Evolutionary conservation across 2,113 vertebrate genomes (phyloP).

Genomic region (Salvelinus alpinus): DNA sequence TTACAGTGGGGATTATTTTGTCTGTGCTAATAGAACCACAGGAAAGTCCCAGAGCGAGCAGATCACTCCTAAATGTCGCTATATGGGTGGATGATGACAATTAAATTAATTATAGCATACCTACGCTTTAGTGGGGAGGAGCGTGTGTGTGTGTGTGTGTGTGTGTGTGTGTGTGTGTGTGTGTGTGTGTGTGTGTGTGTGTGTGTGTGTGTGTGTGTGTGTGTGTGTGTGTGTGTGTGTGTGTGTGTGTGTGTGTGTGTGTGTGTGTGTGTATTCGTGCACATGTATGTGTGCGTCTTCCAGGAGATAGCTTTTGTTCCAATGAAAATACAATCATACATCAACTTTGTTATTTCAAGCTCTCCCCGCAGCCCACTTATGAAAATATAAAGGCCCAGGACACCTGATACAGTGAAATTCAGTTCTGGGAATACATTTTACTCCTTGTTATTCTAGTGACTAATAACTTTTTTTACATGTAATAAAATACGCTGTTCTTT

Average conservation of each 20-base stretch:
- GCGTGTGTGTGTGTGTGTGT: too few species aligned
- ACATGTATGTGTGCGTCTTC: background rate
- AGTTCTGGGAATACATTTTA: slow-evolving; percentile 24
- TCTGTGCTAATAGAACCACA: slow-evolving; percentile 33
- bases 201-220: background rate
- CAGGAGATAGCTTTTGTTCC: slow-evolving; percentile 49
- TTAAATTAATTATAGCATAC: slow-evolving; percentile 62
- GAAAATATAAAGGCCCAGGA: slow-evolving; percentile 61
- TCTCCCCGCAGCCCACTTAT: slow-evolving; percentile 64
- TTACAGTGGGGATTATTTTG: slow-evolving; percentile 40
- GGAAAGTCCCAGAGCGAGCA: slow-evolving; percentile 35
- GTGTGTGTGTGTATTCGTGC: background rate
- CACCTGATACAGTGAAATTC: slow-evolving; percentile 48
- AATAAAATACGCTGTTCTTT: slow-evolving; percentile 46
- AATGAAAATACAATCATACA: slow-evolving; percentile 71
- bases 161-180: too few species aligned
- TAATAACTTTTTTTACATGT: slow-evolving; percentile 5
- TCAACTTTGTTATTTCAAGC: slow-evolving; percentile 57
- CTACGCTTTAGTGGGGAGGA: background rate
- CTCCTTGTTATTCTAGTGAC: slow-evolving; percentile 50
- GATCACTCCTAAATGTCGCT: slow-evolving; percentile 42
- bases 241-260: slow-evolving; percentile 1
- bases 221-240: slow-evolving; percentile 11
- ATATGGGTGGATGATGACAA: slow-evolving; percentile 60
- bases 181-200: background rate